Conservation (phyloP, 2,888 invertebrate genomes). For the Villa cingulata region DNA sequence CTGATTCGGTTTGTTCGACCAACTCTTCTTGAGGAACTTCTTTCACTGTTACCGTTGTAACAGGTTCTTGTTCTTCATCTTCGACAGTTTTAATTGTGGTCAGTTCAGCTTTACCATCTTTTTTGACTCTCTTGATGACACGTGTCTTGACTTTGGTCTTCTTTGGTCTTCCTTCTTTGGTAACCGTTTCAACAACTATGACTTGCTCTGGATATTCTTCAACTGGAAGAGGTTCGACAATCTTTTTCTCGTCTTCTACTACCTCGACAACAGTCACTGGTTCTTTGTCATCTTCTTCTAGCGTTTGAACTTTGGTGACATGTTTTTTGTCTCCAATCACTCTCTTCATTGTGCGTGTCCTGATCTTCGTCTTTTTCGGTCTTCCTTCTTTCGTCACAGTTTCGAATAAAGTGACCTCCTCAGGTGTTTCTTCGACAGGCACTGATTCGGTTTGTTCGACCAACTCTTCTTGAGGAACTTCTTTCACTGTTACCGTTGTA, state of each 20-base stretch:
- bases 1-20: slow-evolving; percentile 7
- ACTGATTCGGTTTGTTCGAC: slow-evolving; percentile 13
- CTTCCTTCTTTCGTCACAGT: slow-evolving; percentile 24
- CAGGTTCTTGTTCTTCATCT: slow-evolving; percentile 27
- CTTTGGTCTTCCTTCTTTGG: slow-evolving; percentile 23
- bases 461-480: slow-evolving; percentile 13
- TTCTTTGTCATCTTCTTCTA: slow-evolving; percentile 28
- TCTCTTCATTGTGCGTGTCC: slow-evolving; percentile 21
- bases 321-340: slow-evolving; percentile 21
- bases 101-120: slow-evolving; percentile 19
- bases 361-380: slow-evolving; percentile 28
- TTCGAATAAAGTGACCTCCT: slow-evolving; percentile 23
- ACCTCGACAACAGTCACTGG: slow-evolving; percentile 31
- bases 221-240: slow-evolving; percentile 13
- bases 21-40: slow-evolving; percentile 12
- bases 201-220: slow-evolving; percentile 27
- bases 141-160: slow-evolving; percentile 21
- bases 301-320: slow-evolving; percentile 25
- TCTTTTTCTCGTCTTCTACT: slow-evolving; percentile 9
- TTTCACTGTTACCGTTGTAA: slow-evolving; percentile 15
- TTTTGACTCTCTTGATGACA: slow-evolving; percentile 26
- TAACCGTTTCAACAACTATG: slow-evolving; percentile 8
- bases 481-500: slow-evolving; percentile 18
- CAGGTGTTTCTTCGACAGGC: slow-evolving; percentile 19
- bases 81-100: slow-evolving; percentile 30